Base-by-base conservation (phyloP, 1,140 invertebrate genomes). In the Batillaria attramentaria region DNA sequence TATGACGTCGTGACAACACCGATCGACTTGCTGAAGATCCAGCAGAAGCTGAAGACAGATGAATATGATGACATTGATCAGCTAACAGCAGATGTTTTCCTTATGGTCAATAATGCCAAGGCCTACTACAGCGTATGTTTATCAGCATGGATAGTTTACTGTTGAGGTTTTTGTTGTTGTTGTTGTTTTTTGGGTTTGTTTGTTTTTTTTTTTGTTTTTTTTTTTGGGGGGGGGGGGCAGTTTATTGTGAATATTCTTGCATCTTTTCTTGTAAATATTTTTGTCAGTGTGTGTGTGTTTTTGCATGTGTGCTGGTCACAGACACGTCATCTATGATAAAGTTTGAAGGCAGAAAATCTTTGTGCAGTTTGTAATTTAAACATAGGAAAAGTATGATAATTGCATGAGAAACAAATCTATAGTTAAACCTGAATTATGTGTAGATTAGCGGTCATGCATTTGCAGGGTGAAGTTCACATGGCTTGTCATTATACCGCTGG, bases 21-120 rank as follows among this genome's bases (percentile, higher is more conserved):
- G 20, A 99, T 99, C 87, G 97, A 99, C 91, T 92, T 99, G 80
- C 90, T 98, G 35, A 95, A 96, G 92, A 96, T 98, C 35, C 97
- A 98, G 91, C 97, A 99, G 87, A 99, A 98, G 91, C 90, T 99
- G 24, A 98, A 97, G 93, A 98, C 96, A 20, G 97, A 99, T 97
- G 93, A 93, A 95, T 98, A 93, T 93, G 94, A 94, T 5, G 93
- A 92, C 81, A 90, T 99, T 18, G 91, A 92, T 57, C 96, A 98
- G 73, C 93, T 99, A 92, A 97, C 99, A 88, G 94, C 94, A 69
- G 98, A 99, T 92, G 91, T 99, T 31, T 90, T 96, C 84, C 92
- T 97, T 24, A 97, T 99, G 95, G 95, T 96, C 57, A 95, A 95
- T 83, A 99, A 99, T 92, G 98, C 98, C 0, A 98, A 97, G 88